phyloP scores from a whole-genome alignment of 2,797 vertebrate genomes.

The Nyctibius grandis region DNA sequence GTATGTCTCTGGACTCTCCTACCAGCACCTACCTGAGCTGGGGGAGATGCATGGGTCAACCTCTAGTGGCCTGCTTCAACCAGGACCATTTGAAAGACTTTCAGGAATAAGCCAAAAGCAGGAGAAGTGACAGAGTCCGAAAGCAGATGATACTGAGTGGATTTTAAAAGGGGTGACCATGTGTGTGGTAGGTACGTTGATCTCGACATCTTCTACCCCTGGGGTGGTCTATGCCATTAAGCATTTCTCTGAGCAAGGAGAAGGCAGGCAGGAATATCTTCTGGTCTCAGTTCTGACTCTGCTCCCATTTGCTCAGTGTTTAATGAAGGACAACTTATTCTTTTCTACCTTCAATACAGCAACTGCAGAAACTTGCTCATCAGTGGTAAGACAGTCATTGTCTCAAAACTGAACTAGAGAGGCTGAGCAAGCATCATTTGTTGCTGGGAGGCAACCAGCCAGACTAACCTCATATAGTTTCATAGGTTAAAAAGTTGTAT shows the following conservation, averaged over 20 bases:
- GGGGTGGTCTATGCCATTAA: background rate
- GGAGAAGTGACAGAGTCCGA: background rate
- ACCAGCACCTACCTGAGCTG: background rate
- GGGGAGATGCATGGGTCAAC: background rate
- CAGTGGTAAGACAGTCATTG: background rate
- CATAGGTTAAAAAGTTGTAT: background rate
- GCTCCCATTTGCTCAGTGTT: background rate
- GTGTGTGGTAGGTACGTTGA: rapidly evolving
- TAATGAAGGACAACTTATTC: background rate
- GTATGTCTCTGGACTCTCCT: background rate
- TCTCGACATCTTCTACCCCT: background rate
- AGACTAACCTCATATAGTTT: background rate
- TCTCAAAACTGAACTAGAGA: background rate
- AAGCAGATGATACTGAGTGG: background rate
- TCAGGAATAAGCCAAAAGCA: background rate
- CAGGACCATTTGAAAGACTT: background rate
- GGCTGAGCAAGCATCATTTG: background rate
- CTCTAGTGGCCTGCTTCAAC: background rate
- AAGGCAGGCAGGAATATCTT: background rate
- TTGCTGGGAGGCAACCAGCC: background rate
- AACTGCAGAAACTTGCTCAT: background rate
- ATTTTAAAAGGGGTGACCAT: background rate
- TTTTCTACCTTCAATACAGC: background rate
- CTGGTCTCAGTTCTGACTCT: background rate
- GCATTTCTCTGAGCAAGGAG: background rate